phyloP scores from a whole-genome alignment of 1,140 invertebrate species.

The Goniozus legneri region DNA sequence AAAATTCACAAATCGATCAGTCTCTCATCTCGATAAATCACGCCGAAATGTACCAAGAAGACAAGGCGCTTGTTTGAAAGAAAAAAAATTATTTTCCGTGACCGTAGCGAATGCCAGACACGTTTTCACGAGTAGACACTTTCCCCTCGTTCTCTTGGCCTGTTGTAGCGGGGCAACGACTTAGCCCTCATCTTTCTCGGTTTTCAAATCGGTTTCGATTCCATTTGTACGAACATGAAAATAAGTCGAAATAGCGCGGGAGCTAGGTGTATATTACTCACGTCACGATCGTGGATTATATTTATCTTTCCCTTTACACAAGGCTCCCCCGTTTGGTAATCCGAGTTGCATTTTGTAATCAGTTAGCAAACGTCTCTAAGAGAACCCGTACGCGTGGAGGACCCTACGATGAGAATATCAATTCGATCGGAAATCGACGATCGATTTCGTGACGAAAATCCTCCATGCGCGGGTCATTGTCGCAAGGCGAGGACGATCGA shows the following conservation, averaged over 20 bases:
- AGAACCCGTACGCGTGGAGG: background rate
- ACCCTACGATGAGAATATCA: constrained; percentile 33
- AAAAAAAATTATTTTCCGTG: constrained; percentile 11
- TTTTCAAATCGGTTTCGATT: too few species aligned
- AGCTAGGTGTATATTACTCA: too few species aligned
- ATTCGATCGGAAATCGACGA: constrained; percentile 31
- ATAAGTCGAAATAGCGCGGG: too few species aligned
- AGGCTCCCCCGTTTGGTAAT: constrained; percentile 24
- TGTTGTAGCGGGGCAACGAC: constrained; percentile 1
- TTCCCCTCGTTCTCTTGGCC: constrained; percentile 28
- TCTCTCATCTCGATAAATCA: too few species aligned
- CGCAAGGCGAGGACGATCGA: too few species aligned
- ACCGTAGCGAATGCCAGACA: constrained; percentile 24
- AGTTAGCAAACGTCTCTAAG: too few species aligned
- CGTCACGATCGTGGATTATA: too few species aligned
- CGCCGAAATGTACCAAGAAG: background rate
- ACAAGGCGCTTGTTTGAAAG: constrained; percentile 1
- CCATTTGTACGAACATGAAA: too few species aligned
- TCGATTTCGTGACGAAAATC: too few species aligned
- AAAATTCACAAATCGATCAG: constrained; percentile 30
- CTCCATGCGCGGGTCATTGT: too few species aligned
- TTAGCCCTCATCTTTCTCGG: too few species aligned
- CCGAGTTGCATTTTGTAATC: constrained; percentile 16
- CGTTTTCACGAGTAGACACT: constrained; percentile 24
- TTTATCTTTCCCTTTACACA: too few species aligned